phyloP scores from a whole-genome alignment of 2,888 invertebrate genomes.

The Tribolium freemani region DNA sequence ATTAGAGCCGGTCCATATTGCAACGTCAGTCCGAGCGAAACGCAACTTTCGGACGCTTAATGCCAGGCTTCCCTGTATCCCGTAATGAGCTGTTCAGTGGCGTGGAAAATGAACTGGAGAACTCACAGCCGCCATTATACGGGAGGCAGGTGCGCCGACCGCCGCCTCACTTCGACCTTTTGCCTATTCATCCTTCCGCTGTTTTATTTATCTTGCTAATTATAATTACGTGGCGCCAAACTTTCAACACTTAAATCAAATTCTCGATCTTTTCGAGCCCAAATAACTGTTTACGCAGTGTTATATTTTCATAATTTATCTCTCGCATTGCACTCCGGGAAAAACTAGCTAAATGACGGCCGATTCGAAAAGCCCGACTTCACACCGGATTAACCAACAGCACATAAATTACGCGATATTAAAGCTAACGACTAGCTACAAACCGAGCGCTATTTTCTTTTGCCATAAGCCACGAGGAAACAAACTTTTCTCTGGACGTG shows the following conservation, averaged over 20 bases:
- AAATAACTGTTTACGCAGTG: constrained; percentile 25
- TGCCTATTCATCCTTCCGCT: constrained; percentile 41
- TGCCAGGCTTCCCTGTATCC: constrained; percentile 45
- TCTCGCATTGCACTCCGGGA: not conserved
- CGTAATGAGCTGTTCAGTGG: constrained; percentile 64
- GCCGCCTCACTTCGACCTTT: constrained; percentile 37
- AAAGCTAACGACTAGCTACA: not conserved
- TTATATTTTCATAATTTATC: constrained; percentile 31
- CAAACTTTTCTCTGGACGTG: not conserved
- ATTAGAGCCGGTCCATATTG: constrained; percentile 51
- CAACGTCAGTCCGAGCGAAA: constrained; percentile 49
- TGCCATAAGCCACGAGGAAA: not conserved
- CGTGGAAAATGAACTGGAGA: constrained; percentile 65
- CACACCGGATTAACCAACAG: constrained; percentile 19
- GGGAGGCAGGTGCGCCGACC: constrained; percentile 42
- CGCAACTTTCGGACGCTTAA: constrained; percentile 44
- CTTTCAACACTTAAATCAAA: constrained; percentile 39
- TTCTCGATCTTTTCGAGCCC: constrained; percentile 8
- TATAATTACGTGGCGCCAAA: constrained; percentile 49
- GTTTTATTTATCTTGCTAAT: constrained; percentile 54
- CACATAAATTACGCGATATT: constrained; percentile 31
- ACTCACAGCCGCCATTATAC: constrained; percentile 42
- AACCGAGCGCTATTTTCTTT: not conserved
- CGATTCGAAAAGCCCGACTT: constrained; percentile 24
- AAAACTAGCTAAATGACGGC: constrained; percentile 8